Base-by-base conservation (phyloP, 1,140 invertebrate genomes). In the Agraylea sexmaculata region DNA sequence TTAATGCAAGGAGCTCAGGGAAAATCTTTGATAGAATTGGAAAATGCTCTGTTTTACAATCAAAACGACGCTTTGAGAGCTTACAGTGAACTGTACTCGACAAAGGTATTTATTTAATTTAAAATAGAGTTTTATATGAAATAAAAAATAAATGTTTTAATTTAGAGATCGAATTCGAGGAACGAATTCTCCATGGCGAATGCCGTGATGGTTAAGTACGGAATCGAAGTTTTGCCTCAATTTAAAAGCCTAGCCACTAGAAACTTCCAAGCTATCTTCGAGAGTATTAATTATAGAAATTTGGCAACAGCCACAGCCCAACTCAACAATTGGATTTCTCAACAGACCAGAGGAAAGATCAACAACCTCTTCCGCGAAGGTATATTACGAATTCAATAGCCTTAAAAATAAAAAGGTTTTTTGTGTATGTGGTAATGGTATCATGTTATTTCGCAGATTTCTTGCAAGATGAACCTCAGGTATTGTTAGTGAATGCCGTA, bases 401-500 rank as follows among this genome's bases (percentile, higher is more conserved):
- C n/a, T n/a, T n/a, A n/a, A n/a, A n/a, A 54, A 42, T 29, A 19
- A 28, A n/a, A 19, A 39, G 10, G 23, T 4, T 34, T 8, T 37
- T 40, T 18, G 17, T 33, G 17, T 2, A 7, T 19, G 15, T 3
- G 40, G 43, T 22, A 30, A 36, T 27, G 28, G 11, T n/a, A 19
- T 30, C 31, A 13, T 28, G 21, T 40, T 32, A 43, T 32, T n/a
- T 59, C 64, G 13, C 51, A 76, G 72, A 57, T 42, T 47, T 50
- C 25, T 23, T 80, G 4, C 51, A 54, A 37, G 25, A 53, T 0
- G 57, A 66, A n/a, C 78, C 75, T 0, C 59, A 62, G 35, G 36
- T 82, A 8, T 50, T 86, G 0, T 51, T 87, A 4, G 73, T 75
- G 0, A 87, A 84, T 49, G 77, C 77, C 1, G 60, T 87, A 12